phyloP scores from a whole-genome alignment of 2,113 vertebrate genomes.

The Amblyopsis rosae region DNA sequence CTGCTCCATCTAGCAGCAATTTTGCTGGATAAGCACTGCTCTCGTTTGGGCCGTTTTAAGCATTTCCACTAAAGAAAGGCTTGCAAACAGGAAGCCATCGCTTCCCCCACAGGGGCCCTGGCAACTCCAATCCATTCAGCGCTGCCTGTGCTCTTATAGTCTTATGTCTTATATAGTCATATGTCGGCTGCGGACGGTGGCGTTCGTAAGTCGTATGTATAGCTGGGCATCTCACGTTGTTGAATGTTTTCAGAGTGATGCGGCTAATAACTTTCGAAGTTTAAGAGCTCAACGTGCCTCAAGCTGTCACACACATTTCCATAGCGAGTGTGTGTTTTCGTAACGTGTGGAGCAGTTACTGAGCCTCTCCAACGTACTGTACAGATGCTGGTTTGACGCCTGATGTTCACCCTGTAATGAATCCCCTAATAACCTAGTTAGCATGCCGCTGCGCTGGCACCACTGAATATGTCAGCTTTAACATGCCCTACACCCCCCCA shows the following conservation, averaged over 20 bases:
- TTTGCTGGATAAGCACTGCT: slow-evolving; percentile 83
- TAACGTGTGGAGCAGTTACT: slow-evolving; percentile 1
- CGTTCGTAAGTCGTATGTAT: slow-evolving; percentile 8
- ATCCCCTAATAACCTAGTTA: slow-evolving; percentile 23
- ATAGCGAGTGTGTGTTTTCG: slow-evolving; percentile 22
- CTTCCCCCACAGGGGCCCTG: slow-evolving; percentile 55
- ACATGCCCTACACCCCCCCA: background rate
- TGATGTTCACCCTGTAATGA: slow-evolving; percentile 13
- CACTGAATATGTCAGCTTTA: slow-evolving; percentile 29
- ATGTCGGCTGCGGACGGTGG: slow-evolving; percentile 22
- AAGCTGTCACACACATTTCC: slow-evolving; percentile 16
- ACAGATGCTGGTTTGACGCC: slow-evolving; percentile 29
- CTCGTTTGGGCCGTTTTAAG: slow-evolving; percentile 81
- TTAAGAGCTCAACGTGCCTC: slow-evolving; percentile 10
- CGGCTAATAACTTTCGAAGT: slow-evolving; percentile 10
- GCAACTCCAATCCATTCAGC: slow-evolving; percentile 54
- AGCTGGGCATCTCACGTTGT: slow-evolving; percentile 19
- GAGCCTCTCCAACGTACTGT: slow-evolving; percentile 27
- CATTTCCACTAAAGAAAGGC: slow-evolving; percentile 79
- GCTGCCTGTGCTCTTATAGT: slow-evolving; percentile 46
- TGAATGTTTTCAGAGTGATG: slow-evolving; percentile 21
- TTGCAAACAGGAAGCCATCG: slow-evolving; percentile 74
- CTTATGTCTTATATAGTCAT: slow-evolving; percentile 14
- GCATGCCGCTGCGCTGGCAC: background rate
- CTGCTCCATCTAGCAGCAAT: slow-evolving; percentile 84